Evolutionary conservation across 2,888 invertebrate genomes (phyloP).

Genomic region (Hanleya hanleyi): DNA sequence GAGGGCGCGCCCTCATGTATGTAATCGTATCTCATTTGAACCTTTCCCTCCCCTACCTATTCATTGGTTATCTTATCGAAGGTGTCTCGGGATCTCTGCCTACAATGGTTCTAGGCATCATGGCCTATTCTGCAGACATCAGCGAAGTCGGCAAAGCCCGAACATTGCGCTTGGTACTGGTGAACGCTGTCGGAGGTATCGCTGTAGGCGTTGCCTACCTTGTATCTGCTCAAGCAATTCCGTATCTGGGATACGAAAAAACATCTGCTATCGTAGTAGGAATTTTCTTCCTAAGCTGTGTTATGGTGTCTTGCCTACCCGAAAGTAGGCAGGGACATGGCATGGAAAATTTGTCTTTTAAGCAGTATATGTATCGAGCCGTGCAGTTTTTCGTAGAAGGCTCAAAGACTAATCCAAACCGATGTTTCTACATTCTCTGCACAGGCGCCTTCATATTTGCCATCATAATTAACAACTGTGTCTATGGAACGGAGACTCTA

Average conservation of each 20-base stretch:
- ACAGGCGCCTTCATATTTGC: slow-evolving; percentile 28
- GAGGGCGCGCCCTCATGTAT: not conserved
- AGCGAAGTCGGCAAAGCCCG: slow-evolving; percentile 27
- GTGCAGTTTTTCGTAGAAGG: slow-evolving; percentile 32
- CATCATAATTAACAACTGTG: slow-evolving; percentile 32
- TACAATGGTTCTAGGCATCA: slow-evolving; percentile 32
- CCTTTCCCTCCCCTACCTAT: not conserved
- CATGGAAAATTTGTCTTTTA: slow-evolving; percentile 9
- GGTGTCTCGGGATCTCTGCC: slow-evolving; percentile 41
- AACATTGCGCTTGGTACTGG: slow-evolving; percentile 30
- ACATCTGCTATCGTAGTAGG: slow-evolving; percentile 26
- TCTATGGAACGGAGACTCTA: slow-evolving; percentile 36
- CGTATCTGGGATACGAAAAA: slow-evolving; percentile 33
- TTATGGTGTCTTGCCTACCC: slow-evolving; percentile 28
- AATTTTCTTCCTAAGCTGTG: slow-evolving; percentile 1
- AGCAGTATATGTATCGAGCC: slow-evolving; percentile 13
- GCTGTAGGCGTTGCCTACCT: not conserved
- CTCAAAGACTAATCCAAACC: slow-evolving; percentile 26
- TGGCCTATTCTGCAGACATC: slow-evolving; percentile 40
- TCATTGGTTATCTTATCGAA: slow-evolving; percentile 32
- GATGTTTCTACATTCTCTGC: slow-evolving; percentile 42
- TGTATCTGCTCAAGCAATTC: slow-evolving; percentile 34
- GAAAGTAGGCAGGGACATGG: slow-evolving; percentile 26
- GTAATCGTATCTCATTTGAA: slow-evolving; percentile 16
- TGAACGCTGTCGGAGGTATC: not conserved